Evolutionary conservation across 2,888 invertebrate genomes (phyloP).

Genomic region (Lutraria lutraria): DNA sequence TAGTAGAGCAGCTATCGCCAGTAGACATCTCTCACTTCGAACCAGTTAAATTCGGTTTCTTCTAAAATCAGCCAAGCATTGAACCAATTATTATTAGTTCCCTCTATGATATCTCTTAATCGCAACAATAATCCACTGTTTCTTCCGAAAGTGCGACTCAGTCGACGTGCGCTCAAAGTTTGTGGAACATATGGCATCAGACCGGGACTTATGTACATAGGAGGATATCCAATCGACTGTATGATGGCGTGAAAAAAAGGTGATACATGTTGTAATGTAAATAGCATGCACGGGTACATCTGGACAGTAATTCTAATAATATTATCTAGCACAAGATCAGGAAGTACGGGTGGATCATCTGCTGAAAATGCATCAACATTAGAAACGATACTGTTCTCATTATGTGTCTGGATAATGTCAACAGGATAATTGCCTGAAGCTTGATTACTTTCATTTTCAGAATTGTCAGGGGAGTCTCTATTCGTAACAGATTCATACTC

Average conservation of each 20-base stretch:
- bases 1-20: no score
- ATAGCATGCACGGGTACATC: background rate
- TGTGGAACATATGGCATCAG: background rate
- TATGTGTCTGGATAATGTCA: background rate
- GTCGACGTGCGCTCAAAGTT: background rate
- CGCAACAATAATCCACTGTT: slow-evolving; percentile 10
- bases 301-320: background rate
- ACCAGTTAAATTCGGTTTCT: background rate
- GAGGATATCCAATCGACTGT: background rate
- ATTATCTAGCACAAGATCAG: background rate
- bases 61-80: slow-evolving; percentile 19
- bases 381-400: background rate
- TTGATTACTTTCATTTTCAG: background rate
- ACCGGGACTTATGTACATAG: slow-evolving; percentile 3
- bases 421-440: background rate
- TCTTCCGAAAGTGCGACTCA: background rate
- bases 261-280: background rate
- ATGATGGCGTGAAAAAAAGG: background rate
- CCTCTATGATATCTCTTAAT: background rate
- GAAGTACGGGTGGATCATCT: background rate
- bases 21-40: background rate
- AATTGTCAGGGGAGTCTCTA: no score
- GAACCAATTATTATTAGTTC: background rate
- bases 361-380: background rate
- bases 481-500: no score